Evolutionary conservation across 2,888 invertebrate genomes (phyloP), one percentile per base, ranked within the genome.

Genomic region (Seira sanloemensis): DNA sequence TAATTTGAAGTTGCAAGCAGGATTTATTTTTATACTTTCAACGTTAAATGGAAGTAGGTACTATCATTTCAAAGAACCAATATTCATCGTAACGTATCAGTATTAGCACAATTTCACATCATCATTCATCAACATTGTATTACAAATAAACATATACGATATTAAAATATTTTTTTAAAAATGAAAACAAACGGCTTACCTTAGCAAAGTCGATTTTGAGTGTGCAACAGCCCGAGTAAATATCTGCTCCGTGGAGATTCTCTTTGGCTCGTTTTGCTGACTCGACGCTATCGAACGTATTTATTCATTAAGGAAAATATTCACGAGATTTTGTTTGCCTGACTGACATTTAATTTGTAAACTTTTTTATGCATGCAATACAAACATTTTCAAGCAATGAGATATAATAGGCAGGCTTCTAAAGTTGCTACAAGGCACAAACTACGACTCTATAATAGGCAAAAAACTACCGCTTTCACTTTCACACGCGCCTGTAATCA

Each of bases 181-280:
- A n/a, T n/a, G n/a, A n/a, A n/a, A n/a, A n/a, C n/a, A 85, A 26
- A 66, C 77, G 24, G 91, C 95, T 94, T 92, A 99, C 98, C 97
- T 98, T 98, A 79, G 99, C 99, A 92, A 95, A 99, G 93, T 99
- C 99, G 91, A 99, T 98, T 94, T 98, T 98, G 90, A 99, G 93
- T 88, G 99, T 99, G 92, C 99, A 99, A 93, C 99, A 99, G 88
- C 99, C 99, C 69, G 98, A 98, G 93, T 99, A 99, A 91, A 99
- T 98, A 92, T 99, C 99, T 87, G 98, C 98, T 89, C 99, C 99
- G 92, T 98, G 97, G 90, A 99, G 94, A 86, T 96, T 95, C 90
- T 98, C 97, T 91, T 98, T 98, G 87, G 98, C 98, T 91, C 97
- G 93, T 90, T 97, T 95, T 83, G 99, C 99, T 12, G 97, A 95